Evolutionary conservation across 2,888 invertebrate species (phyloP).

Genomic region (Mechanitis mazaeus): DNA sequence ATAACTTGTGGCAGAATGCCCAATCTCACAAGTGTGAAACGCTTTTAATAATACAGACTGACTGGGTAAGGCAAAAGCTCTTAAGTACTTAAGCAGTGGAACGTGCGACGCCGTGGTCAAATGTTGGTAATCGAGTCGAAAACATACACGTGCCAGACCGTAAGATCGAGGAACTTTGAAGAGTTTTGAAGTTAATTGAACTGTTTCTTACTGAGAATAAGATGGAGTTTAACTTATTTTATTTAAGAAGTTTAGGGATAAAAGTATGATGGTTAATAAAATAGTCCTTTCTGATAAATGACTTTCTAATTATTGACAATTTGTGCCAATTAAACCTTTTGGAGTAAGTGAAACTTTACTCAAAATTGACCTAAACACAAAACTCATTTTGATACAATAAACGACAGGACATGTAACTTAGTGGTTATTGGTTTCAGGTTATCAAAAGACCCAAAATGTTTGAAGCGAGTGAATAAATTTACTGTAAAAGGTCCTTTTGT

Average conservation of each 20-base stretch:
- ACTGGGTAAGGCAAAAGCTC: constrained; percentile 19
- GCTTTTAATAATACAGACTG: constrained; percentile 15
- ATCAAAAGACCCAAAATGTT: constrained; percentile 1
- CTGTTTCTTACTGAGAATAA: background rate
- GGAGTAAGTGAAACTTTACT: no score
- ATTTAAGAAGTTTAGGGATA: no score
- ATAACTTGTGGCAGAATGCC: constrained; percentile 9
- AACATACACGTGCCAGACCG: constrained; percentile 13
- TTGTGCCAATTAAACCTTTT: no score
- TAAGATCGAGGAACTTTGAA: background rate
- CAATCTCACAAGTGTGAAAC: constrained; percentile 6
- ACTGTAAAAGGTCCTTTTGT: constrained; percentile 3
- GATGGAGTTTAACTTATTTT: no score
- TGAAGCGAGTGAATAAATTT: constrained; percentile 3
- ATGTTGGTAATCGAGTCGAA: constrained; percentile 11
- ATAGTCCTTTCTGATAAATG: no score
- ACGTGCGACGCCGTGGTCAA: constrained; percentile 20
- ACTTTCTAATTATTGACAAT: no score
- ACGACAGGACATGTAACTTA: no score
- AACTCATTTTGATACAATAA: background rate
- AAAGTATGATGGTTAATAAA: no score
- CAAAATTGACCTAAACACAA: background rate
- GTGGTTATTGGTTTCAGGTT: background rate
- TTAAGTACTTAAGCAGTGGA: constrained; percentile 19
- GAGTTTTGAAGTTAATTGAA: constrained; percentile 17